phyloP scores from a whole-genome alignment of 2,888 invertebrate species.

The Petrolisthes manimaculis region DNA sequence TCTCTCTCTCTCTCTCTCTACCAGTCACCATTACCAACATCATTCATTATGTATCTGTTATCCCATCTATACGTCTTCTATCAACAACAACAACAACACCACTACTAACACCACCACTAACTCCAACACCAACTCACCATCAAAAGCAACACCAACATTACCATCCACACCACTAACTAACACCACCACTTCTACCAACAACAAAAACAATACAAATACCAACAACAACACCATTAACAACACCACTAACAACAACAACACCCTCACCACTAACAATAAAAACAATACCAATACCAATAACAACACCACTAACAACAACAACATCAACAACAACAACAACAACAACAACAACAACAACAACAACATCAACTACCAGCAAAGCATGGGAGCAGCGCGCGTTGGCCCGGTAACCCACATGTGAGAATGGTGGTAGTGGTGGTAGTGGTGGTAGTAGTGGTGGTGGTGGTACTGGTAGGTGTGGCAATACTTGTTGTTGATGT shows the following conservation, averaged over 20 bases:
- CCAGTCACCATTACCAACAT: neutral
- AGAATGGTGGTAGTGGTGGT: neutral
- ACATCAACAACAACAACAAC: neutral
- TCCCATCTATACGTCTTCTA: neutral
- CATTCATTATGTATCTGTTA: neutral
- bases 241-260: neutral
- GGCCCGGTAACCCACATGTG: slow-evolving; percentile 16
- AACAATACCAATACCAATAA: neutral
- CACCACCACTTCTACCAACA: no score
- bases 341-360: neutral
- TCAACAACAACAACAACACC: neutral
- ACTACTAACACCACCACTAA: no score
- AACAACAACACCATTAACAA: neutral
- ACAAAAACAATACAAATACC: neutral
- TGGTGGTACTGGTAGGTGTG: neutral
- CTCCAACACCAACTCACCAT: no score
- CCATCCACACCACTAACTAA: no score
- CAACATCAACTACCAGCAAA: slow-evolving; percentile 7
- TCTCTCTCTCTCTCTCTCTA: neutral
- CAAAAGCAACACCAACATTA: no score
- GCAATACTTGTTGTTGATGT: neutral
- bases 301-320: neutral
- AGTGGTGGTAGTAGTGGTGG: neutral
- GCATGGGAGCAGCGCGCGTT: neutral
- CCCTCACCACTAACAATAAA: neutral